These are phyloP conservation scores for Arnoldichthys spilopterus DNA, from an alignment of 2,797 vertebrate species.

Conservation along the genomic window DNA sequence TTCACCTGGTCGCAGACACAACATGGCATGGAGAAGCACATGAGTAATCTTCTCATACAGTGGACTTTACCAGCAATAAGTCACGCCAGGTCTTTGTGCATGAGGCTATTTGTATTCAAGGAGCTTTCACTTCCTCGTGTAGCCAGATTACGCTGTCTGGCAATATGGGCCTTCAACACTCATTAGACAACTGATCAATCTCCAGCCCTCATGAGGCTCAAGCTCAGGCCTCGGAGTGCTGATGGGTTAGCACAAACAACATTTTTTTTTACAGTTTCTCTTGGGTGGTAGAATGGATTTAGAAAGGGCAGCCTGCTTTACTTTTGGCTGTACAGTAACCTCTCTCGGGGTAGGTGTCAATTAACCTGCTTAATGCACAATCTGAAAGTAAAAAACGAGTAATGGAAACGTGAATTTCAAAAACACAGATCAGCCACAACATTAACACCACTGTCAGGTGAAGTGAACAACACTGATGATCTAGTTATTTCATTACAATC, in stretches of 20 bases:
- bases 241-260: slow-evolving; percentile 4
- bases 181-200: slow-evolving; percentile 18
- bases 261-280: not conserved
- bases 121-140: not conserved
- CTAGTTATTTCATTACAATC: too few species aligned
- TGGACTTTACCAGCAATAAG: not conserved
- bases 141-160: slow-evolving; percentile 17
- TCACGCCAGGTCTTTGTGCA: slow-evolving; percentile 2
- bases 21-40: not conserved
- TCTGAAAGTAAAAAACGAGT: too few species aligned
- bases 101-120: slow-evolving; percentile 18
- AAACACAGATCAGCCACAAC: too few species aligned
- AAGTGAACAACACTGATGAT: too few species aligned
- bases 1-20: slow-evolving; percentile 19
- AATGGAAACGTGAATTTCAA: too few species aligned
- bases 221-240: not conserved
- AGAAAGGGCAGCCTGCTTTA: slow-evolving; percentile 12
- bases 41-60: not conserved
- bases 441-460: too few species aligned
- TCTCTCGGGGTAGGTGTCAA: too few species aligned
- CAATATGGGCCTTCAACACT: slow-evolving; percentile 12
- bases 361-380: too few species aligned
- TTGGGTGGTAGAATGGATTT: not conserved
- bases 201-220: not conserved
- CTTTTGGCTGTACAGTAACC: slow-evolving; percentile 31